Evolutionary conservation across 2,797 vertebrate species (phyloP).

Genomic region (Lepus oiostolus): DNA sequence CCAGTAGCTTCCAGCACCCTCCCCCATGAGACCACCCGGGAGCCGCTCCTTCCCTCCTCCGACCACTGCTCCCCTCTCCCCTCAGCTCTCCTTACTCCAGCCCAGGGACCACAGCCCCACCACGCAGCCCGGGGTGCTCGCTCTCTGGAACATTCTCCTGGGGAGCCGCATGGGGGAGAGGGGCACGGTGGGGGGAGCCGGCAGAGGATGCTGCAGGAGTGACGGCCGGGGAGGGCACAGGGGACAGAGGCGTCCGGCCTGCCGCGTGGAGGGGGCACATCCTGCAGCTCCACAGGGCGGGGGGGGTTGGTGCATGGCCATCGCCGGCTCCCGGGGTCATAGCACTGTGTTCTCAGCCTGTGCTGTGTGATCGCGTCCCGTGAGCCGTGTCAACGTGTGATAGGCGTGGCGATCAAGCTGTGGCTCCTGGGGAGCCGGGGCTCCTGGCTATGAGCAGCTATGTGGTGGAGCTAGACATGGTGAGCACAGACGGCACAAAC

Average conservation of each 20-base stretch:
- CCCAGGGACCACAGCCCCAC: fast-evolving
- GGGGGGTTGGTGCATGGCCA: too few relatives aligned
- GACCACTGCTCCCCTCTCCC: not conserved
- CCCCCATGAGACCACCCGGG: not conserved
- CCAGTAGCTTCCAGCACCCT: not conserved
- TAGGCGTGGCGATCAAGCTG: not conserved
- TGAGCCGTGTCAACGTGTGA: not conserved
- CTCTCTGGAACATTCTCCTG: not conserved
- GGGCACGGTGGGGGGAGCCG: not conserved
- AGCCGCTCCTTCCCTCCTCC: not conserved
- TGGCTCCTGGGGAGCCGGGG: not conserved
- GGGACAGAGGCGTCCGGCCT: not conserved
- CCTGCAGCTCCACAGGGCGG: too few relatives aligned
- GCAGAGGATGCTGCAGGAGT: not conserved
- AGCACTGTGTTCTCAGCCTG: not conserved
- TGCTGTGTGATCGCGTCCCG: not conserved
- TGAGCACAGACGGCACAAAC: not conserved
- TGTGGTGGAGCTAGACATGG: not conserved
- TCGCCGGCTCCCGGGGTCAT: fast-evolving
- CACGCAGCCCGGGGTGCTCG: too few relatives aligned
- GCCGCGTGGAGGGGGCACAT: fast-evolving
- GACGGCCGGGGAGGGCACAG: too few relatives aligned
- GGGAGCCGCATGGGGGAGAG: not conserved
- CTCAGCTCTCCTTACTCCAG: not conserved
- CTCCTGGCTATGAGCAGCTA: not conserved